Conservation (phyloP, 2,113 vertebrate genomes). For the Columba janthina region DNA sequence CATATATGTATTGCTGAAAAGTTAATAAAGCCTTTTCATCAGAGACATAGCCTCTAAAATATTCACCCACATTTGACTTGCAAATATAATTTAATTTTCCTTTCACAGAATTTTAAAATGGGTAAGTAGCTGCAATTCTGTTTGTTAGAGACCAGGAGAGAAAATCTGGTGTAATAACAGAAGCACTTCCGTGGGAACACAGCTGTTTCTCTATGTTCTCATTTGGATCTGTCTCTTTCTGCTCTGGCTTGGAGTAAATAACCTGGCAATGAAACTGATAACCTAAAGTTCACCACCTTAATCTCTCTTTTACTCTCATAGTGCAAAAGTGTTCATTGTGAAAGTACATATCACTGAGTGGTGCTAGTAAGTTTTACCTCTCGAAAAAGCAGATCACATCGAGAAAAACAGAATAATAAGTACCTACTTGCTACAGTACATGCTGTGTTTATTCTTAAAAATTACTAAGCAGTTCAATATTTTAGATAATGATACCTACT, state of each 20-base stretch:
- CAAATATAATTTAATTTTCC: not conserved
- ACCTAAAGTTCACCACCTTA: not conserved
- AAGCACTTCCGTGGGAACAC: rapidly evolving
- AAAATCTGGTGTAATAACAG: not conserved
- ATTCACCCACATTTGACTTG: not conserved
- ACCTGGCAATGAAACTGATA: not conserved
- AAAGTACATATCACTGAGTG: not conserved
- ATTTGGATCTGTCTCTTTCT: not conserved
- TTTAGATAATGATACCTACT: not conserved
- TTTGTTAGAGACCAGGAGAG: not conserved
- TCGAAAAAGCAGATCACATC: not conserved
- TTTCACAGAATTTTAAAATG: not conserved
- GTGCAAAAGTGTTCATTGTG: not conserved
- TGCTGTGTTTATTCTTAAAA: not conserved
- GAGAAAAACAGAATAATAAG: not conserved
- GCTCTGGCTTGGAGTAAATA: not conserved
- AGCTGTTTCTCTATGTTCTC: not conserved
- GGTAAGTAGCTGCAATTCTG: not conserved
- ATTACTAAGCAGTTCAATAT: not conserved
- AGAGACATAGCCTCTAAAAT: not conserved
- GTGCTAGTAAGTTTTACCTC: not conserved
- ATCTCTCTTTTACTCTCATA: not conserved
- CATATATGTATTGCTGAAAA: not conserved
- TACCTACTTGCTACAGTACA: not conserved
- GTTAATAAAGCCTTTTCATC: not conserved